phyloP scores from a whole-genome alignment of 1,140 invertebrate species.

The Galendromus occidentalis region DNA sequence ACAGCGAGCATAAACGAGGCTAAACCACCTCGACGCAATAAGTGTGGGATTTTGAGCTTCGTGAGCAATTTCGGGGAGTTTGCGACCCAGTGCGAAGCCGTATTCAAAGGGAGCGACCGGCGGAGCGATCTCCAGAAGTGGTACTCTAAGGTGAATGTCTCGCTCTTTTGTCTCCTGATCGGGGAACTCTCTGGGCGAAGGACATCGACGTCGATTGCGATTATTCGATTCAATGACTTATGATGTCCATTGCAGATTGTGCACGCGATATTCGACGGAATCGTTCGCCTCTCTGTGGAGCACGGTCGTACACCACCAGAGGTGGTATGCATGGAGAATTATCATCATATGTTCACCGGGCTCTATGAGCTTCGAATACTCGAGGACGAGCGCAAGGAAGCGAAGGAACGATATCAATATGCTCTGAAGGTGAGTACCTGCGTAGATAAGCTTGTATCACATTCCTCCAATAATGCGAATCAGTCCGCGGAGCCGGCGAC shows the following conservation, averaged over 20 bases:
- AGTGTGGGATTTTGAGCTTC: slow-evolving; percentile 78
- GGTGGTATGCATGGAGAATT: slow-evolving; percentile 94
- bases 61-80: slow-evolving; percentile 79
- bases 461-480: too few species aligned
- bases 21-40: slow-evolving; percentile 42
- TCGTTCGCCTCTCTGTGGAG: slow-evolving; percentile 53
- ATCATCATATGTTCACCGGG: slow-evolving; percentile 72
- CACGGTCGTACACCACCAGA: slow-evolving; percentile 81
- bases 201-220: too few species aligned
- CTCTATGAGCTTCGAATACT: slow-evolving; percentile 79
- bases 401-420: slow-evolving; percentile 73
- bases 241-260: slow-evolving; percentile 26
- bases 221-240: too few species aligned
- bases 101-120: slow-evolving; percentile 66
- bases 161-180: too few species aligned
- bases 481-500: too few species aligned
- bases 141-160: slow-evolving; percentile 47
- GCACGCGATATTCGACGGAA: slow-evolving; percentile 62
- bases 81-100: slow-evolving; percentile 58
- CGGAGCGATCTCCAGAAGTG: slow-evolving; percentile 90
- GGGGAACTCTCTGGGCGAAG: too few species aligned
- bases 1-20: slow-evolving; percentile 46
- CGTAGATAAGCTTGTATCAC: too few species aligned
- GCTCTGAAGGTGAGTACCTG: slow-evolving; percentile 45
- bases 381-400: slow-evolving; percentile 68